Evolutionary conservation across 2,113 vertebrate genomes (phyloP).

Genomic region (Bungarus multicinctus): DNA sequence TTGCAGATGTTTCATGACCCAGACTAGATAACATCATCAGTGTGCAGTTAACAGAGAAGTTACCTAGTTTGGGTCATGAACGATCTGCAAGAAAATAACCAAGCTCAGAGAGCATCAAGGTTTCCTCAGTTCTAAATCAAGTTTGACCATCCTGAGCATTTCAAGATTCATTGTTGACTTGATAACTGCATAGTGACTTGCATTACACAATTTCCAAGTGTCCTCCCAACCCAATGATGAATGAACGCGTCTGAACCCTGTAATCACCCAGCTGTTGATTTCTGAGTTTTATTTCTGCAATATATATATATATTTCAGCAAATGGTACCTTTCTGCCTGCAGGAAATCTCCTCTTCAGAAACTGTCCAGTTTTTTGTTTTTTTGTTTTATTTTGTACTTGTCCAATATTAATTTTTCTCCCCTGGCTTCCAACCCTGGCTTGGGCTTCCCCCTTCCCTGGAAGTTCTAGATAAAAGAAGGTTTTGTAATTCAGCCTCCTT

Average conservation of each 20-base stretch:
- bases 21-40: no score
- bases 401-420: slow-evolving; percentile 7
- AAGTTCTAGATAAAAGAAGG: slow-evolving; percentile 6
- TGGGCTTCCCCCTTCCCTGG: background rate
- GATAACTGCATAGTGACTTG: background rate
- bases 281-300: background rate
- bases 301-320: background rate
- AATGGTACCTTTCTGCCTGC: background rate
- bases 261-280: background rate
- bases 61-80: no score
- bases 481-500: slow-evolving; percentile 47
- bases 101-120: no score
- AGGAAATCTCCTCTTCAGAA: background rate
- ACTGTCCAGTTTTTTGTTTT: background rate
- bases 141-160: background rate
- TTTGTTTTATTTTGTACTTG: background rate
- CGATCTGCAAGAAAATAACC: no score
- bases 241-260: background rate
- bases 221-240: background rate
- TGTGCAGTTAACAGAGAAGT: no score
- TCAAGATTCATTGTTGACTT: background rate
- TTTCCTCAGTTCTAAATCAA: background rate
- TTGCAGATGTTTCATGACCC: no score
- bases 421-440: background rate
- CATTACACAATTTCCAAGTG: no score